Evolutionary conservation across 2,113 vertebrate genomes (phyloP), one percentile per base, ranked within the genome.

Genomic region (Suncus etruscus): DNA sequence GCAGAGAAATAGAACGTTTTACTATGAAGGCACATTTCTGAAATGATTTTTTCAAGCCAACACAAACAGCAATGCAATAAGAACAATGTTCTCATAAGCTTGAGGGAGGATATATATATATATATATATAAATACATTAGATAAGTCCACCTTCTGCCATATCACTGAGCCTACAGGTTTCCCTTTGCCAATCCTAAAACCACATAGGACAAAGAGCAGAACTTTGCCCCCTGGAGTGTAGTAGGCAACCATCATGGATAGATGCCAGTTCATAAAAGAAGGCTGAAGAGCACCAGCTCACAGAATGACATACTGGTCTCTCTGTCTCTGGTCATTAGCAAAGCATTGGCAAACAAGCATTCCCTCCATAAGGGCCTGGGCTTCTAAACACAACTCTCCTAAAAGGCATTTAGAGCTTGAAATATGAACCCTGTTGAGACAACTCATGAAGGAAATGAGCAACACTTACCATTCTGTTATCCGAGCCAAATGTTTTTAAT

Each of bases 381-480:
- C 27, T 86, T 73, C 54, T 31, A 78, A 85, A 73, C 6, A 70
- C 3, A 90, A 82, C 89, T 51, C 65, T 77, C n/a, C 50, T 24
- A 76, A 82, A 87, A 92, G 66, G 50, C 70, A 91, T 22, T 11
- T 11, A 51, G 22, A 84, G 32, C 77, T 93, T 88, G 32, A 94
- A 91, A 93, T 93, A 78, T 74, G 11, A 74, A 22, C 70, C 27
- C 61, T 86, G 89, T 78, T 86, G 87, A 61, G 83, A 94, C 95
- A 91, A 22, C 66, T 84, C 73, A 61, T 45, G 61, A 50, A 88
- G 70, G 48, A 39, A 39, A 39, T 39, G 39, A 39, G 39, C 93
- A 90, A 88, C 51, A 9, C 73, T 22, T 87, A 89, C 72, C 31
- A 73, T 79, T 94, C 31, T 50, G 29, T 91, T 87, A 84, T 61